Evolutionary conservation across 2,113 vertebrate species (phyloP), one percentile per base, ranked within the genome.

Genomic region (Megaleporinus macrocephalus): DNA sequence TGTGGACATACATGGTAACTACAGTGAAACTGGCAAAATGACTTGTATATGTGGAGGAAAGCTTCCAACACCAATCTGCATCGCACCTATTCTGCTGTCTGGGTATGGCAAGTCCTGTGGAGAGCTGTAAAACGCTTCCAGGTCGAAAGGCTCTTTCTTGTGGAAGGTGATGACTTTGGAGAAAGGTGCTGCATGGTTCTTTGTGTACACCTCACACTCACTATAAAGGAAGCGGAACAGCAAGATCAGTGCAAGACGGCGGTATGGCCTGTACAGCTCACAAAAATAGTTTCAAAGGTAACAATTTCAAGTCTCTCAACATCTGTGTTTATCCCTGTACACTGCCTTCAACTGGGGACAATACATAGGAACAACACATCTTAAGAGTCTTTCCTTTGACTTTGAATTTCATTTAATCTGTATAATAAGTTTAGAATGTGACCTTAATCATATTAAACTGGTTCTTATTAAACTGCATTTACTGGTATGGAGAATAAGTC

Each of bases 81-180:
- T 3, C 84, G 91, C 90, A 99, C 97, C 97, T 95, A 99, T 98
- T 94, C 95, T 95, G 82, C 94, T 92, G 87, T 99, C 97, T 36
- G 96, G 95, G 91, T 96, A 97, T 83, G 96, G 96, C 87, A 99
- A 93, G 79, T 98, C 96, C 82, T 96, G 94, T n/a, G 96, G 94
- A 87, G 91, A 91, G 36, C 94, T 97, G 83, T 99, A 99, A 87
- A 94, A 96, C 71, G 97, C 97, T 91, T 98, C 96, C 84, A 99
- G 92, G 80, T 97, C 96, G 91, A 99, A 97, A 80, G 97, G 95
- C 76, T 98, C 97, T 90, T 96, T 98, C 92, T 98, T 98, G 92
- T 99, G 96, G 88, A 99, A 99, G 84, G 97, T 98, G 86, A 99
- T 98, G 77, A 98, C 95, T 94, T 99, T 99, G 83, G 97, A 97